Evolutionary conservation across 2,113 vertebrate genomes (phyloP), one percentile per base, ranked within the genome.

Genomic region (Scortum barcoo): DNA sequence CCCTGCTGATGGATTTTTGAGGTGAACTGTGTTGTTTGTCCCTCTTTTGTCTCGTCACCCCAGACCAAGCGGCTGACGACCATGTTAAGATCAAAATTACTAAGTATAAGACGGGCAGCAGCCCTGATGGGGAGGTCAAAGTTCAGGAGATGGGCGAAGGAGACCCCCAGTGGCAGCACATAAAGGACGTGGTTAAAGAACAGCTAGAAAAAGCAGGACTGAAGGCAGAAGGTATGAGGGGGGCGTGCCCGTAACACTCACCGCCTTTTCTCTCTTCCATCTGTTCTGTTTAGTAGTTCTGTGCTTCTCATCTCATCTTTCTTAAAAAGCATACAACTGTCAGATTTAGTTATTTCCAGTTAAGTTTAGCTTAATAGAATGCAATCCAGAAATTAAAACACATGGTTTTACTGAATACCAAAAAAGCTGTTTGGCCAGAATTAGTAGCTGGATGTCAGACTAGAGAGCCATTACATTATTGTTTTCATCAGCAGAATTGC

Each of bases 191-290:
- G 94, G 97, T 98, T 92, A 97, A 96, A 93, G 97, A 97, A 60
- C 95, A 98, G 96, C 95, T 98, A 96, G 97, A 97, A 95, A 97
- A 96, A 94, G 97, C 97, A 91, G 98, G 97, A 91, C 96, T 98
- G 95, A 96, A 97, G 82, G 97, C 97, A 2, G 96, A 97, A 98
- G 97, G 97, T 97, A 96, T 90, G 90, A 94, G 80, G 83, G 85
- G 87, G 76, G 66, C 60, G 83, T 80, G 66, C 77, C 81, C 33
- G 22, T 76, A 80, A 81, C 81, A 89, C 86, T 86, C 85, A 87
- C 19, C 61, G 90, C 86, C 86, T 81, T 86, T 88, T 85, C 78
- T 85, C 65, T 80, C 72, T 91, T 84, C 77, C 84, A 88, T 87
- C 70, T 88, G 48, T 78, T 72, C 42, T 86, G 65, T 73, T 82